Conservation (phyloP, 2,113 vertebrate genomes). For the Calonectris borealis region DNA sequence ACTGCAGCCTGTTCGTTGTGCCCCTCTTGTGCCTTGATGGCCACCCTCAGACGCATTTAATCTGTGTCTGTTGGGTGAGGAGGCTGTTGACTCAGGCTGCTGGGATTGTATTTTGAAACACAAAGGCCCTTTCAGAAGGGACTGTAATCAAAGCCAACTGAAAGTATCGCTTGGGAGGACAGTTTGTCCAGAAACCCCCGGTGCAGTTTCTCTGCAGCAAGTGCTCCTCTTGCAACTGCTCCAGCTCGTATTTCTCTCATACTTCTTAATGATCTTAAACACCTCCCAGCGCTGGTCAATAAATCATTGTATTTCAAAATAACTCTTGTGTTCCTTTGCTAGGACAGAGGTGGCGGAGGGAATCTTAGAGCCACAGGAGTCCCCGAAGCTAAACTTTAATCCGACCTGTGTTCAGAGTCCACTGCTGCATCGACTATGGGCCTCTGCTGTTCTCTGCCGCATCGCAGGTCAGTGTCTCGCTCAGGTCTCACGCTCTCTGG, state of each 20-base stretch:
- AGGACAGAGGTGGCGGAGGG: conserved; percentile 90
- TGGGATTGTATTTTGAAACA: neutral
- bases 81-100: neutral
- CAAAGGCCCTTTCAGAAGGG: neutral
- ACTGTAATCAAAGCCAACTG: neutral
- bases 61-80: neutral
- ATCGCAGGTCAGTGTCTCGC: conserved; percentile 76
- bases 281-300: neutral
- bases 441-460: conserved; percentile 80
- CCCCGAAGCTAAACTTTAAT: conserved; percentile 86
- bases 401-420: conserved; percentile 82
- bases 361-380: conserved; percentile 88
- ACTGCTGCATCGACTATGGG: conserved; percentile 87
- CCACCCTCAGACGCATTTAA: neutral
- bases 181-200: neutral
- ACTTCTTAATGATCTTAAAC: neutral
- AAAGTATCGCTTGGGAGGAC: neutral
- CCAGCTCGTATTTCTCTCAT: neutral
- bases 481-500: neutral
- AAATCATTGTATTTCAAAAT: neutral
- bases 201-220: neutral
- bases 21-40: neutral
- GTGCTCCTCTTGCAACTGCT: neutral
- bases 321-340: neutral
- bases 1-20: neutral